Percentiles rank a stretch among this genome's conserved stretches.
Conservation (phyloP, 1,140 invertebrate species). For the Halesus radiatus region DNA sequence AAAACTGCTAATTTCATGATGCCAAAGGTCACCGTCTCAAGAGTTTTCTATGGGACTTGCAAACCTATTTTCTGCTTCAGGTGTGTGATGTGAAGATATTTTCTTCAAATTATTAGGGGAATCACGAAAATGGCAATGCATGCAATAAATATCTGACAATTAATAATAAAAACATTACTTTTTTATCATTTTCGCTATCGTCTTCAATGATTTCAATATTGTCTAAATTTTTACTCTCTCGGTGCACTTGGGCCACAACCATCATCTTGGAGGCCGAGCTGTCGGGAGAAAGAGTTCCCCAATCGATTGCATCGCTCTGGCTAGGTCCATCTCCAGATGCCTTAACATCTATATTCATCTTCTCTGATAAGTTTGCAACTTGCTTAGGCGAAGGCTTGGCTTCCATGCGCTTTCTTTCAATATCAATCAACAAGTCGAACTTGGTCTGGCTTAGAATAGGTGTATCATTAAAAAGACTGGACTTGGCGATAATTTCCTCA, state of each 20-base stretch:
- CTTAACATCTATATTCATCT: conserved; percentile 1
- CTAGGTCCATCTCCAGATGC: neutral
- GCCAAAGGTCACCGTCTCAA: too few relatives aligned
- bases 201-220: conserved; percentile 35
- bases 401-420: neutral
- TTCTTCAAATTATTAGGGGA: too few relatives aligned
- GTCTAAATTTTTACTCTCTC: conserved; percentile 23
- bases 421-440: neutral
- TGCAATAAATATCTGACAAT: neutral
- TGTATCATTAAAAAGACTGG: conserved; percentile 44
- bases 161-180: conserved; percentile 9
- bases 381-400: conserved; percentile 2
- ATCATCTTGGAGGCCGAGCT: conserved; percentile 23
- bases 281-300: conserved; percentile 25
- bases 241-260: conserved; percentile 38
- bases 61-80: too few relatives aligned
- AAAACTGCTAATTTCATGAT: neutral
- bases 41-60: too few relatives aligned
- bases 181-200: conserved; percentile 32
- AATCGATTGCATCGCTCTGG: neutral
- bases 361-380: neutral
- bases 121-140: too few relatives aligned
- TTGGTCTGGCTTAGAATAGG: conserved; percentile 12
- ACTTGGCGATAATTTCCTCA: conserved; percentile 44
- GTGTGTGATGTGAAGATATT: too few relatives aligned